Conservation (phyloP, 2,113 vertebrate species). For the Xiphias gladius region DNA sequence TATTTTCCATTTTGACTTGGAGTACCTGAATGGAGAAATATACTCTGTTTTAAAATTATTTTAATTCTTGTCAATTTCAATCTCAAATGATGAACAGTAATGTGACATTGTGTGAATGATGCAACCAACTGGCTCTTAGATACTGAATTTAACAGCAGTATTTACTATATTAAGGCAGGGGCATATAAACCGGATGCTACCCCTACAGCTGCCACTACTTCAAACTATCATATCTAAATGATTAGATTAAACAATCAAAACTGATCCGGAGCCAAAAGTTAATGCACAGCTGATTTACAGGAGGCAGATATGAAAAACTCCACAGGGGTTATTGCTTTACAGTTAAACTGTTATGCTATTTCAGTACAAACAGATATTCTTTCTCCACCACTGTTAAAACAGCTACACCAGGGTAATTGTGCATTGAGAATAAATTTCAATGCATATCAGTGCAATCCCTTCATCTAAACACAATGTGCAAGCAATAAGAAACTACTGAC, state of each 20-base stretch:
- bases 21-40: background rate
- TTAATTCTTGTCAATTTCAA: background rate
- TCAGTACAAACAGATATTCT: slow-evolving; percentile 37
- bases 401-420: slow-evolving; percentile 27
- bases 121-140: background rate
- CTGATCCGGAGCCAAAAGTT: slow-evolving; percentile 21
- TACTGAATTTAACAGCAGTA: slow-evolving; percentile 1
- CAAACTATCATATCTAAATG: slow-evolving; percentile 20
- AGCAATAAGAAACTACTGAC: background rate
- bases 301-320: slow-evolving; percentile 40
- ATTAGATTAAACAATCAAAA: slow-evolving; percentile 13
- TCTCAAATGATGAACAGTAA: slow-evolving; percentile 8
- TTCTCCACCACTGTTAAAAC: slow-evolving; percentile 21
- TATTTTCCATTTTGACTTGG: background rate
- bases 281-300: slow-evolving; percentile 26
- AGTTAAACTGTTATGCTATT: slow-evolving; percentile 28
- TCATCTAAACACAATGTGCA: slow-evolving; percentile 23
- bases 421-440: slow-evolving; percentile 40
- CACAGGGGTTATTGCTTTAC: slow-evolving; percentile 38
- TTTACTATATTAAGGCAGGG: slow-evolving; percentile 3
- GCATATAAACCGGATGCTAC: background rate
- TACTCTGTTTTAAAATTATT: background rate
- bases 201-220: background rate
- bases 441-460: slow-evolving; percentile 32
- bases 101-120: background rate